These are phyloP conservation scores for Phenganax marumi DNA, from an alignment of 92 coral and sea anemone species.

Conservation along the genomic window DNA sequence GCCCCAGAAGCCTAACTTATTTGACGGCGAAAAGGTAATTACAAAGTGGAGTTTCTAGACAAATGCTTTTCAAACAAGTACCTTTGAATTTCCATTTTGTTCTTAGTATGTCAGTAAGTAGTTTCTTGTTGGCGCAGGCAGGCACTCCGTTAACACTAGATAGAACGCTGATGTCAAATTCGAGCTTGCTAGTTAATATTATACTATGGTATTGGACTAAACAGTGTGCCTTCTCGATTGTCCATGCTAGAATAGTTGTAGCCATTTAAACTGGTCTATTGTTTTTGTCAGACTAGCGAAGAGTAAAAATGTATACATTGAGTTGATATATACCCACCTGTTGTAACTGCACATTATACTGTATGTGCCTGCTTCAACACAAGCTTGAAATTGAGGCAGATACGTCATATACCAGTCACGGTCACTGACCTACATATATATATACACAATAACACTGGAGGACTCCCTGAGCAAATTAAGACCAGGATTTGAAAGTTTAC, in stretches of 20 bases:
- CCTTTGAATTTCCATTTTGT: constrained; percentile 59
- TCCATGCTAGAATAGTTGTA: too few relatives aligned
- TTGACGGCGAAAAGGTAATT: background rate
- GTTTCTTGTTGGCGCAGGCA: constrained; percentile 56
- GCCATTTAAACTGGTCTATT: background rate
- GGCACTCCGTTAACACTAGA: constrained; percentile 56
- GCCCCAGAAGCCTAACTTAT: background rate
- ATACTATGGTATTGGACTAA: background rate
- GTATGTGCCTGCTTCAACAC: constrained; percentile 62
- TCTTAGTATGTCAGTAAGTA: constrained; percentile 55
- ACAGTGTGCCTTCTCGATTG: too few relatives aligned
- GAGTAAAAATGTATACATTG: too few relatives aligned
- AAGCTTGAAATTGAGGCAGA: constrained; percentile 53
- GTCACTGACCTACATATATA: constrained; percentile 43
- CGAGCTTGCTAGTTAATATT: background rate
- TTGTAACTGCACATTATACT: constrained; percentile 59
- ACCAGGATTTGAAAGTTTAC: too few relatives aligned
- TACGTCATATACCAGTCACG: constrained; percentile 57
- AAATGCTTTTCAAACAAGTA: background rate
- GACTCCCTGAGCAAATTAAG: too few relatives aligned
- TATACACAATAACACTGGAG: too few relatives aligned
- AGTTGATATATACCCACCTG: constrained; percentile 26
- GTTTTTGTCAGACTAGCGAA: background rate
- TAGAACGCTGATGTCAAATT: background rate
- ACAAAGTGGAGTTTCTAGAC: background rate